Base-by-base conservation (phyloP, 1,140 invertebrate species). In the Stratiolaelaps scimitus region DNA sequence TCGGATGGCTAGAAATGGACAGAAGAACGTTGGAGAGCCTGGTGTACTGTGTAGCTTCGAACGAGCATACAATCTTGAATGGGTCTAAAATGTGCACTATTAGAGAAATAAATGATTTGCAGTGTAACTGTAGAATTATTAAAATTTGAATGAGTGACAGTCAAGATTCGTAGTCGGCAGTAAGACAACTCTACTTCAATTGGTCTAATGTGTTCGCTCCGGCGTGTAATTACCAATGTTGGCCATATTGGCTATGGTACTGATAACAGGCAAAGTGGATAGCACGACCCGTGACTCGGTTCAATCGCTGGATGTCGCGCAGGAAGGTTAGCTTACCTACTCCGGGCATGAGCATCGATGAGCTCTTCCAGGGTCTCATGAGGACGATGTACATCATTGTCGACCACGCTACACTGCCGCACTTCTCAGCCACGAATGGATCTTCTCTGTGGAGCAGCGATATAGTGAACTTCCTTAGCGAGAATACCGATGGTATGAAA, bases 201-300 rank as follows among this genome's bases (percentile, higher is more conserved):
- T n/a, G n/a, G n/a, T n/a, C n/a, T n/a, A n/a, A n/a, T n/a, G n/a
- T n/a, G n/a, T n/a, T n/a, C n/a, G n/a, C n/a, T n/a, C n/a, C n/a
- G n/a, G n/a, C n/a, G n/a, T n/a, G n/a, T n/a, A n/a, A n/a, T n/a
- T n/a, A n/a, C n/a, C n/a, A n/a, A n/a, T n/a, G n/a, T 45, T 45
- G 44, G 28, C 15, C 47, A 48, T 48, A 19, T 48, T 28, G 20
- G 20, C 47, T 48, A 4, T 48, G 4, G 13, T 45, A 19, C n/a
- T n/a, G n/a, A n/a, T n/a, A n/a, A 28, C 47, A 48, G 47, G 28
- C 28, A 28, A 48, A 48, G 47, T 48, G 28, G 19, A 5, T 48
- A 4, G 4, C 47, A 15, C 20, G 47, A 15, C 47, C 20, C 20
- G 28, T 15, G 7, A 7, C 28, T 4, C 4, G 7, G 7, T 48